Percentiles rank a stretch among this genome's conserved stretches.
These are phyloP conservation scores for Diacarnus erythraeanus DNA, from an alignment of 37 sponge, comb jelly and placozoan genomes.

Conservation along the genomic window DNA sequence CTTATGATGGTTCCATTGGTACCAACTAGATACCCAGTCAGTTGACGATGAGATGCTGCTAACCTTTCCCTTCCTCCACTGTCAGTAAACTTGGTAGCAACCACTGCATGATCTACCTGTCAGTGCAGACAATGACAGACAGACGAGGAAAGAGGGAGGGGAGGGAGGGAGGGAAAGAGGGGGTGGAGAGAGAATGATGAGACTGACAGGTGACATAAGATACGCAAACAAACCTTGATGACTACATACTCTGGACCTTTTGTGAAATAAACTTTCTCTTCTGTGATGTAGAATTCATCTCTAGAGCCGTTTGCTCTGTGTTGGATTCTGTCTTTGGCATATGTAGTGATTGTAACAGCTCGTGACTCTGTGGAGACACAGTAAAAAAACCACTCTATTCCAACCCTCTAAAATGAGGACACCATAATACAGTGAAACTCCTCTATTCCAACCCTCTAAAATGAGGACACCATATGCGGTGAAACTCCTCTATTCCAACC, in stretches of 20 bases:
- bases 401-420: too few relatives aligned
- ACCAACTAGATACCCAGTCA: conserved; percentile 62
- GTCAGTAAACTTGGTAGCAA: conserved; percentile 59
- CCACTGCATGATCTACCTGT: conserved; percentile 85
- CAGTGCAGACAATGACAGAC: too few relatives aligned
- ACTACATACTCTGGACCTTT: conserved; percentile 34
- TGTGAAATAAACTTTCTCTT: conserved; percentile 71
- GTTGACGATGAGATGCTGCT: conserved; percentile 72
- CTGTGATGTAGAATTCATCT: conserved; percentile 34
- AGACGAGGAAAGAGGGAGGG: too few relatives aligned
- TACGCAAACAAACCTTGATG: conserved; percentile 12
- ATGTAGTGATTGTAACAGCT: conserved; percentile 79
- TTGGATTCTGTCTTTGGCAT: conserved; percentile 78
- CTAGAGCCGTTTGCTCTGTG: conserved; percentile 11
- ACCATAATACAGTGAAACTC: too few relatives aligned
- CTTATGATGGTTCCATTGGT: conserved; percentile 41
- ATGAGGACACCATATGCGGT: too few relatives aligned
- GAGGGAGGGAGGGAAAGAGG: too few relatives aligned
- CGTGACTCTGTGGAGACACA: conserved; percentile 59
- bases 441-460: too few relatives aligned
- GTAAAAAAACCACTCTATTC: too few relatives aligned
- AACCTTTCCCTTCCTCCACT: conserved; percentile 41
- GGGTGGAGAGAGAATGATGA: not conserved
- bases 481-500: too few relatives aligned
- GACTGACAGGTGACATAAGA: not conserved